phyloP scores from a whole-genome alignment of 92 coral and sea anemone genomes.

The Parazoanthus darwini region DNA sequence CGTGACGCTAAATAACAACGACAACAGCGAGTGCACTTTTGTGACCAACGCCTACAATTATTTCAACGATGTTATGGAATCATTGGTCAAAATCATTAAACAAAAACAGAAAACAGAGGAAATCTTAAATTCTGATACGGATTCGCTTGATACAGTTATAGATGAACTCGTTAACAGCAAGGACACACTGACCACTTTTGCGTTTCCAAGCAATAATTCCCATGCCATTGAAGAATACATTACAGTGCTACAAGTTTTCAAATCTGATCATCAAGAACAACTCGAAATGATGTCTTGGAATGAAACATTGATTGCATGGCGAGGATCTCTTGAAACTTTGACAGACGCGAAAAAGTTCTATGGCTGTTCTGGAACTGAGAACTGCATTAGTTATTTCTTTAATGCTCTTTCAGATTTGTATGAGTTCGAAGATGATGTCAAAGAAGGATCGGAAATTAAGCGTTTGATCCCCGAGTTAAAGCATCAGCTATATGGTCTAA shows the following conservation, averaged over 20 bases:
- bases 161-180: too few species aligned
- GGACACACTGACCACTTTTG: background rate
- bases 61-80: conserved; percentile 43
- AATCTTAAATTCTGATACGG: background rate
- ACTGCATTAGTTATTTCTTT: conserved; percentile 42
- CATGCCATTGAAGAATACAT: background rate
- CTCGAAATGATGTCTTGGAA: conserved; percentile 29
- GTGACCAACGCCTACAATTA: conserved; percentile 37
- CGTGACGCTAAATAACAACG: background rate
- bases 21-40: conserved; percentile 29
- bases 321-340: conserved; percentile 35
- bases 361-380: conserved; percentile 50
- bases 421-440: conserved; percentile 36
- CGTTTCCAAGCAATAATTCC: background rate
- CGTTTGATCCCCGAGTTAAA: conserved; percentile 20
- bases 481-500: background rate
- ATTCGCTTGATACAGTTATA: background rate
- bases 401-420: conserved; percentile 46
- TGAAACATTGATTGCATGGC: conserved; percentile 2
- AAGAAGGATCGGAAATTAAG: conserved; percentile 35
- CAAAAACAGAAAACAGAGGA: background rate
- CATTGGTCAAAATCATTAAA: conserved; percentile 30
- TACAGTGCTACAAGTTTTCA: background rate
- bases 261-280: too few species aligned
- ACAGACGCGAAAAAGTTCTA: conserved; percentile 25